Percentiles rank a stretch among this genome's conserved stretches.
Conservation (phyloP, 2,113 vertebrate genomes). For the Hylia prasina region DNA sequence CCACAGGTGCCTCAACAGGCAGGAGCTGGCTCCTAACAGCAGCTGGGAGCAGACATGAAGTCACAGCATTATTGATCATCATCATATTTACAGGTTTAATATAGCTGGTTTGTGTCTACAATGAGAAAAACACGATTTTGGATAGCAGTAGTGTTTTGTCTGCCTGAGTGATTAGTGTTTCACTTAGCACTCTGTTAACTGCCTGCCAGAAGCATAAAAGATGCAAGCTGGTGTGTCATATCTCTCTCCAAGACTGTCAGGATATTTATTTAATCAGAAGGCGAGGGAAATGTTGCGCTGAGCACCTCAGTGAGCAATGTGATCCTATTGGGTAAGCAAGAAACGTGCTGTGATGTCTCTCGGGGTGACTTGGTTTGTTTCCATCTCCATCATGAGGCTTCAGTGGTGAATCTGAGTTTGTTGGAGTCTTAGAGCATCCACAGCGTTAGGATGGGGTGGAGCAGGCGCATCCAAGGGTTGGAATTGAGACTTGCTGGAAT, state of each 20-base stretch:
- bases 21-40: not conserved
- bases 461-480: fast-evolving
- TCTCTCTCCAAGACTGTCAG: not conserved
- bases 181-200: not conserved
- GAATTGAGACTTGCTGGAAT: not conserved
- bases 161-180: not conserved
- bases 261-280: not conserved
- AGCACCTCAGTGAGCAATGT: not conserved
- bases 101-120: not conserved
- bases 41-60: not conserved
- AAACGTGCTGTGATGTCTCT: fast-evolving
- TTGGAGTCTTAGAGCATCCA: not conserved
- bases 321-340: not conserved
- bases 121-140: not conserved
- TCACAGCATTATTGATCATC: not conserved
- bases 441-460: fast-evolving
- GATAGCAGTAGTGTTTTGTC: not conserved
- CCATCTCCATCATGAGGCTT: not conserved
- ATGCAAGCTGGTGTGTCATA: not conserved
- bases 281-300: not conserved
- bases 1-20: not conserved
- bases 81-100: not conserved
- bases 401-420: not conserved
- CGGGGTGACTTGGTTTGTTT: not conserved
- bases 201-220: not conserved